Conservation (phyloP, 2,888 invertebrate species). For the Cerastis rubricosa region DNA sequence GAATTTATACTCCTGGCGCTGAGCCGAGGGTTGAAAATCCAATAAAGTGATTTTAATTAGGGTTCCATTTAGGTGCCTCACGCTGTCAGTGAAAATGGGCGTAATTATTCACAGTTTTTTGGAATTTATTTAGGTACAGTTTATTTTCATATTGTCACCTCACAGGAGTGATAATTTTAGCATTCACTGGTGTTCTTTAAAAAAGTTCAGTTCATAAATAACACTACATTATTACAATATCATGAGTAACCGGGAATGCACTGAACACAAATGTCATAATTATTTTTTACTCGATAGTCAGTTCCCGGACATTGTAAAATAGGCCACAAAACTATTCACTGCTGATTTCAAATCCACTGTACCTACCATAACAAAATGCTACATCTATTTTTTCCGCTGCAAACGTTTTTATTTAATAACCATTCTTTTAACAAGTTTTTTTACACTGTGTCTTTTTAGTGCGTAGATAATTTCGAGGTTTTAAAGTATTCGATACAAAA, state of each 20-base stretch:
- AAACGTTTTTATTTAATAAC: slow-evolving; percentile 19
- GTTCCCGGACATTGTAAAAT: not conserved
- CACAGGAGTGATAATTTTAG: not conserved
- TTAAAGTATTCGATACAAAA: not conserved
- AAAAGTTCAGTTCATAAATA: not conserved
- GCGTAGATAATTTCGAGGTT: not conserved
- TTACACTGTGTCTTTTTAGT: slow-evolving; percentile 27
- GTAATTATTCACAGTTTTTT: slow-evolving; percentile 15
- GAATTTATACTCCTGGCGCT: not conserved
- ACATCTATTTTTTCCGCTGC: slow-evolving; percentile 11
- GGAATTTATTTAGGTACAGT: not conserved
- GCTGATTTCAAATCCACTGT: slow-evolving; percentile 31
- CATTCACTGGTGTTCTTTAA: slow-evolving; percentile 7
- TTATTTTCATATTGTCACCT: slow-evolving; percentile 12
- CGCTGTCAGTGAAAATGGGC: not conserved
- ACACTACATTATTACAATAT: not conserved
- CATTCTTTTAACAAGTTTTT: not conserved
- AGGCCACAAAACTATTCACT: not conserved
- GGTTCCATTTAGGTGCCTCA: not conserved
- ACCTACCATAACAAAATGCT: slow-evolving; percentile 33
- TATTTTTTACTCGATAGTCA: not conserved
- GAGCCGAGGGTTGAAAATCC: not conserved
- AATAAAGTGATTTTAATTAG: not conserved
- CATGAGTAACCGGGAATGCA: not conserved
- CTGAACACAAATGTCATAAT: not conserved